A percentile compares a stretch with the other conserved stretches of the same genome.
Conservation (phyloP, 2,888 invertebrate genomes). For the Caradrina kadenii region DNA sequence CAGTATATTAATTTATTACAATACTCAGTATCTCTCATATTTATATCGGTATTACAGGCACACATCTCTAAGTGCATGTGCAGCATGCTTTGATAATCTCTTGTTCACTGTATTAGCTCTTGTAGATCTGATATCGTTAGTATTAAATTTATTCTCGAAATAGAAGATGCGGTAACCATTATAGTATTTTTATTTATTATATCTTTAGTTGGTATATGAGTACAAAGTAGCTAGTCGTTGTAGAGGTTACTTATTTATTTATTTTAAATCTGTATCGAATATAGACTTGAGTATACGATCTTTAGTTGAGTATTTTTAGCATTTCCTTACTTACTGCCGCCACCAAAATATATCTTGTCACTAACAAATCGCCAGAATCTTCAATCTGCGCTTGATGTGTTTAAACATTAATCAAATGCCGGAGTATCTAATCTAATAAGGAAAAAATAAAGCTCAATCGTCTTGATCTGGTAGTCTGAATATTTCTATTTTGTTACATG, state of each 20-base stretch:
- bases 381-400: constrained; percentile 58
- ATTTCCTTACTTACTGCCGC: constrained; percentile 64
- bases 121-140: constrained; percentile 74
- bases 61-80: constrained; percentile 81
- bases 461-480: constrained; percentile 77
- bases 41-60: constrained; percentile 74
- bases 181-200: constrained; percentile 63
- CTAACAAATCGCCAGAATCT: constrained; percentile 67
- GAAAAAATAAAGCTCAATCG: constrained; percentile 35
- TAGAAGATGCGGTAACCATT: constrained; percentile 63
- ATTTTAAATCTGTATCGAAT: constrained; percentile 47
- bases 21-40: constrained; percentile 76
- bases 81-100: constrained; percentile 82
- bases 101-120: constrained; percentile 71
- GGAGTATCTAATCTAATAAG: constrained; percentile 40
- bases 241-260: constrained; percentile 69
- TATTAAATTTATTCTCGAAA: constrained; percentile 54
- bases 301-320: constrained; percentile 54
- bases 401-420: constrained; percentile 46
- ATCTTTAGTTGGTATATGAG: constrained; percentile 72
- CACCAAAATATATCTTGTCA: constrained; percentile 64
- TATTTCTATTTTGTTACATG: constrained; percentile 91
- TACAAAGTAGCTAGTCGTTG: constrained; percentile 88
- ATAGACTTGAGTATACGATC: constrained; percentile 40
- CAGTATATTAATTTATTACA: constrained; percentile 69